These are phyloP conservation scores for Taeniopygia guttata DNA, from an alignment of 2,797 vertebrate species.

Conservation along the genomic window DNA sequence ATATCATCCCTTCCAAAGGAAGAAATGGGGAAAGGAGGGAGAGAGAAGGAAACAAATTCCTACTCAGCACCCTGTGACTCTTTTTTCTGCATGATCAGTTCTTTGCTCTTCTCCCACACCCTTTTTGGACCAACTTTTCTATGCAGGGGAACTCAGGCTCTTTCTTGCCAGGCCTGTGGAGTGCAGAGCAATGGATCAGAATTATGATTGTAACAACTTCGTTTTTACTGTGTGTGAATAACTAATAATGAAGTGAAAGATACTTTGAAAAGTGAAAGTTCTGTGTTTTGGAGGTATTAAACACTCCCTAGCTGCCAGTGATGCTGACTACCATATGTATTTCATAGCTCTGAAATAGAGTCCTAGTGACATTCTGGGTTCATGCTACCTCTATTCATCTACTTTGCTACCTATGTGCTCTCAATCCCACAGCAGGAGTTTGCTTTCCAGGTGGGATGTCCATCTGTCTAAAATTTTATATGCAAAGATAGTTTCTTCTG, in stretches of 20 bases:
- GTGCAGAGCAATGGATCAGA: neutral
- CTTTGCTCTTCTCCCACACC: neutral
- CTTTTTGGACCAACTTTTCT: neutral
- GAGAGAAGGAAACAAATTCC: neutral
- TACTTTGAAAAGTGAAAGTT: neutral
- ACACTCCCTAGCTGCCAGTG: neutral
- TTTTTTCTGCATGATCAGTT: neutral
- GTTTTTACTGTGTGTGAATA: neutral
- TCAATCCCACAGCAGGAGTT: neutral
- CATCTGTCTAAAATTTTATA: neutral
- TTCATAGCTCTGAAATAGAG: neutral
- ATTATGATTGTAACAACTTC: neutral
- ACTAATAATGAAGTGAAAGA: neutral
- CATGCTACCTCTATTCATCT: neutral
- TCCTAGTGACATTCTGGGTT: neutral
- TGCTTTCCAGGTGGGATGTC: neutral
- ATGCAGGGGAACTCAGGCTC: neutral
- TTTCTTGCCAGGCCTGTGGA: neutral
- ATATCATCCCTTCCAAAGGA: neutral
- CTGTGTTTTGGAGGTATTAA: neutral
- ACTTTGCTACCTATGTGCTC: neutral
- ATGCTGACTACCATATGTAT: neutral
- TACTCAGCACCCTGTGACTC: neutral
- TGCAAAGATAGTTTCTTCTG: neutral
- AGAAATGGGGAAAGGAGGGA: rapidly evolving